These are phyloP conservation scores for Dynastes hyllus DNA, from an alignment of 2,888 invertebrate species.

Conservation along the genomic window DNA sequence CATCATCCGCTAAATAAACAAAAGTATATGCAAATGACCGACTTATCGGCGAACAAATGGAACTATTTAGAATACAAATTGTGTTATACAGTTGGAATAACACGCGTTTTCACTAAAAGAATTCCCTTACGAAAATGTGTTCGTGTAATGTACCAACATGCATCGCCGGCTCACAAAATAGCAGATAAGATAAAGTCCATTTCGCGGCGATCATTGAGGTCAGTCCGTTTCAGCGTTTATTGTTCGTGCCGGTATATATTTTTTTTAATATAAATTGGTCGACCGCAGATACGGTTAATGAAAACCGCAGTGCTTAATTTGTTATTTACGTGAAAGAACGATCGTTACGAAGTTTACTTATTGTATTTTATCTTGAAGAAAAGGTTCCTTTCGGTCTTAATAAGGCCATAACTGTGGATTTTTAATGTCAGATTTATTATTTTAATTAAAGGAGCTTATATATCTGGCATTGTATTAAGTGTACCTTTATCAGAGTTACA, in stretches of 20 bases:
- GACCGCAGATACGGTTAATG: conserved; percentile 13
- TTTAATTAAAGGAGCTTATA: too few species aligned
- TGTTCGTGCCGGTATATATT: neutral
- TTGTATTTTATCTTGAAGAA: conserved; percentile 1
- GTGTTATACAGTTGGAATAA: conserved; percentile 26
- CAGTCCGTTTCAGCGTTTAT: conserved; percentile 1
- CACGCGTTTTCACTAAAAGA: conserved; percentile 38
- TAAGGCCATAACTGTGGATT: neutral
- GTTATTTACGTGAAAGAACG: conserved; percentile 19
- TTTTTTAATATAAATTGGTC: conserved; percentile 6
- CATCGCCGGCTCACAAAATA: neutral
- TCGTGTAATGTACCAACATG: conserved; percentile 13
- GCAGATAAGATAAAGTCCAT: conserved; percentile 17
- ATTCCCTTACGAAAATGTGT: conserved; percentile 23
- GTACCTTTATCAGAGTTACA: too few species aligned
- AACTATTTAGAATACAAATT: conserved; percentile 37
- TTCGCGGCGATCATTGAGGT: conserved; percentile 23
- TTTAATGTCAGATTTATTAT: neutral
- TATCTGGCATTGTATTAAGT: too few species aligned
- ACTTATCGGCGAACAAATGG: conserved; percentile 27
- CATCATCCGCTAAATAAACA: conserved; percentile 29
- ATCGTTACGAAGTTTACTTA: neutral
- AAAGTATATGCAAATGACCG: conserved; percentile 28
- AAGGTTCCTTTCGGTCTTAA: neutral
- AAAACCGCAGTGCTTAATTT: conserved; percentile 16